Percentiles rank a stretch among this genome's conserved stretches.
Conservation (phyloP, 2,888 invertebrate genomes). For the Caenorhabditis sp. region DNA sequence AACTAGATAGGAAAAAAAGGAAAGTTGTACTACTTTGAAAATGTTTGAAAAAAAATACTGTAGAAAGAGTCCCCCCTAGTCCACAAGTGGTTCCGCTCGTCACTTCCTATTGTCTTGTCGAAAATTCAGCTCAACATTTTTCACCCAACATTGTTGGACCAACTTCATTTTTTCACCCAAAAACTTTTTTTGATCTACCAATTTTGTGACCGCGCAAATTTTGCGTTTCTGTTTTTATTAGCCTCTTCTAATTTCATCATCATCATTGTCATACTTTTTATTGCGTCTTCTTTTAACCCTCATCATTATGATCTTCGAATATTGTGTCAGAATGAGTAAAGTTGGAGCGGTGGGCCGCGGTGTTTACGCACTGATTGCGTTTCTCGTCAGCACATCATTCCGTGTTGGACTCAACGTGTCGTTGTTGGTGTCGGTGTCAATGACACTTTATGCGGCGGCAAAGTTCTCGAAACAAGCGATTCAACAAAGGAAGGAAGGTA, state of each 20-base stretch:
- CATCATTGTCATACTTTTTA: neutral
- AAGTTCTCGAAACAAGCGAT: slow-evolving; percentile 53
- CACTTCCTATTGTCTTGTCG: too few relatives aligned
- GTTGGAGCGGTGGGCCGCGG: slow-evolving; percentile 57
- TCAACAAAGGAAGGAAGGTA: slow-evolving; percentile 59
- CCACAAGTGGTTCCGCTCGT: too few relatives aligned
- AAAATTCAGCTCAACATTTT: too few relatives aligned
- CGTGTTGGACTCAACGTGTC: slow-evolving; percentile 51
- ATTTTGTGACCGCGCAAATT: slow-evolving; percentile 6
- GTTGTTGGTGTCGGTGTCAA: slow-evolving; percentile 54
- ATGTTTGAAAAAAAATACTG: too few relatives aligned
- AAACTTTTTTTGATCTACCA: neutral
- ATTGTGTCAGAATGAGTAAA: slow-evolving; percentile 53
- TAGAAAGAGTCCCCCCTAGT: too few relatives aligned
- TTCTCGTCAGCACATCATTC: slow-evolving; percentile 48
- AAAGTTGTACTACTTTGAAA: too few relatives aligned
- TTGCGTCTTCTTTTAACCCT: slow-evolving; percentile 12
- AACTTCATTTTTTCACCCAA: too few relatives aligned
- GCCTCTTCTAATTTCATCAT: neutral
- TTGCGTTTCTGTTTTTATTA: neutral
- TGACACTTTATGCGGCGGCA: slow-evolving; percentile 59
- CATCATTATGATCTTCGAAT: slow-evolving; percentile 13
- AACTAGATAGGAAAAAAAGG: too few relatives aligned
- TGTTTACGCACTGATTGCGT: slow-evolving; percentile 54
- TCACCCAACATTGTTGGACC: too few relatives aligned